phyloP scores from a whole-genome alignment of 2,797 vertebrate species.

The Sarcophilus harrisii region DNA sequence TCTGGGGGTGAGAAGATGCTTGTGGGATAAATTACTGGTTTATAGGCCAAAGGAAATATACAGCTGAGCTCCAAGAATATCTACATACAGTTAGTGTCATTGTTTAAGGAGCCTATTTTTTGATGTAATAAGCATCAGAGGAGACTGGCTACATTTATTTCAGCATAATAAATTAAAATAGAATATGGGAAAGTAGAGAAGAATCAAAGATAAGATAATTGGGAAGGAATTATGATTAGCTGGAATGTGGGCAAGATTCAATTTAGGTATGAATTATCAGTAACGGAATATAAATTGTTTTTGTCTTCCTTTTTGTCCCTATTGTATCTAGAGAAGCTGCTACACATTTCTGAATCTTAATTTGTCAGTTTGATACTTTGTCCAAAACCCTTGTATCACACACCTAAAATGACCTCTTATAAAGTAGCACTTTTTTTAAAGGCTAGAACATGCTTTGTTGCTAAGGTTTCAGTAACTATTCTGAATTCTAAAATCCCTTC shows the following conservation, averaged over 20 bases:
- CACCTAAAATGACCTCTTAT: not conserved
- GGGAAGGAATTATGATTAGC: not conserved
- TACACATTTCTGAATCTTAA: not conserved
- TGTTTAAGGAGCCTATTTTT: conserved; percentile 53
- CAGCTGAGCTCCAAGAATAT: conserved; percentile 74
- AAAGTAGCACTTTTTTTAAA: not conserved
- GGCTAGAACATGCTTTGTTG: not conserved
- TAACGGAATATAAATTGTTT: not conserved
- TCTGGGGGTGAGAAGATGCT: not conserved
- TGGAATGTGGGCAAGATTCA: not conserved
- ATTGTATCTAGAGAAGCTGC: not conserved
- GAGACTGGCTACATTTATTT: conserved; percentile 75
- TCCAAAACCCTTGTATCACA: not conserved
- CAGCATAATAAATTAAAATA: conserved; percentile 61
- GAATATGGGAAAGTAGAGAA: conserved; percentile 18
- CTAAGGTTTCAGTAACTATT: not conserved
- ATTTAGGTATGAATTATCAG: not conserved
- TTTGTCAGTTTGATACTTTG: not conserved
- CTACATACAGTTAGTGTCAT: conserved; percentile 60
- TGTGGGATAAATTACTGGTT: not conserved
- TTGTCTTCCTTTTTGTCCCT: not conserved
- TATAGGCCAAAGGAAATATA: conserved; percentile 46
- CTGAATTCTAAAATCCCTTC: conserved; percentile 3
- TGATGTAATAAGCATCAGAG: conserved; percentile 62
- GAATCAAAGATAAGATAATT: not conserved